phyloP scores from a whole-genome alignment of 2,888 invertebrate genomes.

The Tiliacea citrago region DNA sequence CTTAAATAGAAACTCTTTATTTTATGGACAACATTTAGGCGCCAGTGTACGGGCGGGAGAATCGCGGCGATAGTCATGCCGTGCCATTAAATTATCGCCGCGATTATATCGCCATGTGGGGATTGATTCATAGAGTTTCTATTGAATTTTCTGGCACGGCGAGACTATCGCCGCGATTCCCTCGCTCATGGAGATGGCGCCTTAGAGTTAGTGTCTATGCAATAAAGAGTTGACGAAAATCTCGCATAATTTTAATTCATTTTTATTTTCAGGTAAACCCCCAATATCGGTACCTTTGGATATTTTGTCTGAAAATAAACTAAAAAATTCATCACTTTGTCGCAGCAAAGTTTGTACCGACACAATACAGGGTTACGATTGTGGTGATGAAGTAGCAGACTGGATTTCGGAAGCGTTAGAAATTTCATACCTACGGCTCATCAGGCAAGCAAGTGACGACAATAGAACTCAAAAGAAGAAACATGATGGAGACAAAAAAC shows the following conservation, averaged over 20 bases:
- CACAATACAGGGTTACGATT: constrained; percentile 94
- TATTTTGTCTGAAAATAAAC: constrained; percentile 64
- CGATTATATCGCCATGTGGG: too few species aligned
- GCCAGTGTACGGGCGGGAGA: too few species aligned
- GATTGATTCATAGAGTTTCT: too few species aligned
- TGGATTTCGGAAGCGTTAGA: constrained; percentile 95
- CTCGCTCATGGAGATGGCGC: background rate
- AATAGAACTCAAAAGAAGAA: constrained; percentile 81
- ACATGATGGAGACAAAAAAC: constrained; percentile 70
- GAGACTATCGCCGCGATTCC: too few species aligned
- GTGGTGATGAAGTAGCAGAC: constrained; percentile 94
- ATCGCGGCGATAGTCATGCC: too few species aligned
- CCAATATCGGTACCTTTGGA: constrained; percentile 90
- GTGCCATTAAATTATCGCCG: too few species aligned
- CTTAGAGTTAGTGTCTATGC: background rate
- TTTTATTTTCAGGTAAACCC: constrained; percentile 85
- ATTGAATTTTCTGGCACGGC: too few species aligned
- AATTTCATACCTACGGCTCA: constrained; percentile 92
- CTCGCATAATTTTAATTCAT: background rate
- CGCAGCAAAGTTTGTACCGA: constrained; percentile 97
- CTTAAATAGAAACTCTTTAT: background rate
- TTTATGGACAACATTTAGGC: background rate
- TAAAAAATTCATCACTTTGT: constrained; percentile 88
- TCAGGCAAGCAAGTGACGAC: constrained; percentile 90
- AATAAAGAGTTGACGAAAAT: background rate